Conservation (phyloP, 2,888 invertebrate species). For the Diploptera punctata region DNA sequence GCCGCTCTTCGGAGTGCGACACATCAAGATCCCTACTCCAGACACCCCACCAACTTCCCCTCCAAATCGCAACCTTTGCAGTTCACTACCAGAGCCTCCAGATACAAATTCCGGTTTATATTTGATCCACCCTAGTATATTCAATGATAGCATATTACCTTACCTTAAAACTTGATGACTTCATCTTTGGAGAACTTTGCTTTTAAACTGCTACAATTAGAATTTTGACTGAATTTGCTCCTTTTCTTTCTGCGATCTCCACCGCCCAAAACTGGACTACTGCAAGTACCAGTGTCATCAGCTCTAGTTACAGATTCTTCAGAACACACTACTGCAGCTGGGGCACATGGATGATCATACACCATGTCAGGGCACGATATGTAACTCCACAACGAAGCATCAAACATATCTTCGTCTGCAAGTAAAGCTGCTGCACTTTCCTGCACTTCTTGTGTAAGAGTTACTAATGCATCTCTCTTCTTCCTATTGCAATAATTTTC, state of each 20-base stretch:
- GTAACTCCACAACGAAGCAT: constrained; percentile 31
- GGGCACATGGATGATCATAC: constrained; percentile 33
- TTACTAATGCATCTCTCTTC: neutral
- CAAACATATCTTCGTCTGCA: constrained; percentile 49
- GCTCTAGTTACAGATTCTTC: constrained; percentile 7
- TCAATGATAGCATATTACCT: too few species aligned
- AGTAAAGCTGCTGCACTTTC: constrained; percentile 52
- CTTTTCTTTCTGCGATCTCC: constrained; percentile 14
- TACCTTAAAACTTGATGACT: too few species aligned
- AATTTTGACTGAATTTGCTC: neutral
- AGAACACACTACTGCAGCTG: constrained; percentile 34
- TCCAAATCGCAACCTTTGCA: too few species aligned
- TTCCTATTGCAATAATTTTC: too few species aligned
- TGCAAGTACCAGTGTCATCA: neutral
- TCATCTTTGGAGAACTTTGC: too few species aligned
- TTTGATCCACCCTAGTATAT: too few species aligned
- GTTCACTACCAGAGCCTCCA: too few species aligned
- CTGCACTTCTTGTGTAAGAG: constrained; percentile 50
- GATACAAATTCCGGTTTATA: too few species aligned
- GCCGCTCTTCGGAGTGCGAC: too few species aligned
- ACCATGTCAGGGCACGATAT: constrained; percentile 41
- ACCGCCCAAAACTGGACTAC: constrained; percentile 39
- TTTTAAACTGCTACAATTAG: too few species aligned
- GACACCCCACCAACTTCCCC: too few species aligned
- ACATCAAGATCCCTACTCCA: too few species aligned